Evolutionary conservation across 2,113 vertebrate genomes (phyloP).

Genomic region (Phainopepla nitens): DNA sequence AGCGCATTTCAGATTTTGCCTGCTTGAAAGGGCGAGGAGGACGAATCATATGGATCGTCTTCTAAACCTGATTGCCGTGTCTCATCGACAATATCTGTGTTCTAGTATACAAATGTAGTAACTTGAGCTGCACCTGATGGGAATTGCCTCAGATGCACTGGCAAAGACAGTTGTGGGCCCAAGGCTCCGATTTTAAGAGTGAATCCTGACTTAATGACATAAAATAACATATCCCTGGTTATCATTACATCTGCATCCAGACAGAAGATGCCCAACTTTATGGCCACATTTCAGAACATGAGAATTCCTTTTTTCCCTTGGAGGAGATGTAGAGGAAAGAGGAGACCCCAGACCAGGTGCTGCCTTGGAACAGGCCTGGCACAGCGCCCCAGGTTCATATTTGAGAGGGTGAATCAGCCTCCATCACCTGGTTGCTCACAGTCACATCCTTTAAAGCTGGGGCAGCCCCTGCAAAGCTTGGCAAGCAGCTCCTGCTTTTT

Average conservation of each 20-base stretch:
- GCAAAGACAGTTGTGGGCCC: fast-evolving
- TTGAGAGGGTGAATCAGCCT: not conserved
- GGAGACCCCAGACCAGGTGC: not conserved
- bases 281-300: not conserved
- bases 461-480: not conserved
- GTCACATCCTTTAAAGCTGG: not conserved
- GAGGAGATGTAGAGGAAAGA: not conserved
- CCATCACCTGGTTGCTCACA: not conserved
- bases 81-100: not conserved
- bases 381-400: not conserved
- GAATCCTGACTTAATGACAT: not conserved
- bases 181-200: not conserved
- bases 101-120: not conserved
- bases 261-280: not conserved
- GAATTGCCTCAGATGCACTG: not conserved
- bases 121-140: not conserved
- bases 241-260: not conserved
- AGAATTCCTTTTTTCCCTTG: not conserved
- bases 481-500: not conserved
- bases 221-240: not conserved
- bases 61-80: not conserved
- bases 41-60: not conserved
- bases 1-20: not conserved
- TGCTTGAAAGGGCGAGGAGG: not conserved
- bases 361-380: not conserved